Percentiles rank a stretch among this genome's conserved stretches.
phyloP scores from a whole-genome alignment of 2,797 vertebrate species.

The Petrocephalus sullivani region DNA sequence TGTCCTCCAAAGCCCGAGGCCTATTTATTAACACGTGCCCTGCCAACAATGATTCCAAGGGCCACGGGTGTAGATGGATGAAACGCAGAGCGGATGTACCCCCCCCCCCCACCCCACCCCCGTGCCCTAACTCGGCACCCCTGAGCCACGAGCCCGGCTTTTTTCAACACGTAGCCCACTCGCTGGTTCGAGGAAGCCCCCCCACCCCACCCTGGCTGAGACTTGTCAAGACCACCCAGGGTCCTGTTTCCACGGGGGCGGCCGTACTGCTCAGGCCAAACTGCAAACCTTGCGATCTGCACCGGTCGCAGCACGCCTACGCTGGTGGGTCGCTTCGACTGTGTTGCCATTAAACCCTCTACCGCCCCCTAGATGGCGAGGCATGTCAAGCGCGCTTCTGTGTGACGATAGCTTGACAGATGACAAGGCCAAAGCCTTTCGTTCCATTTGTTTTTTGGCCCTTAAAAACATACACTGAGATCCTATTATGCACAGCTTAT shows the following conservation, averaged over 20 bases:
- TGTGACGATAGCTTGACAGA: constrained; percentile 44
- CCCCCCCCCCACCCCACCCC: constrained; percentile 32
- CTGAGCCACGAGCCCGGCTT: constrained; percentile 29
- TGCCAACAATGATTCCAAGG: constrained; percentile 41
- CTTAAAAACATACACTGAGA: neutral
- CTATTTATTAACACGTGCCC: constrained; percentile 62
- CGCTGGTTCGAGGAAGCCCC: constrained; percentile 25
- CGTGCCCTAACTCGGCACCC: neutral
- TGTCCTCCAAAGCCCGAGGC: constrained; percentile 64
- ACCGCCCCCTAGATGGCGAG: constrained; percentile 34
- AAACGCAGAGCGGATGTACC: constrained; percentile 40
- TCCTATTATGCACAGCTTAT: neutral
- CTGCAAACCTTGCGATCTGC: constrained; percentile 34
- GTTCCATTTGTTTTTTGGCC: neutral
- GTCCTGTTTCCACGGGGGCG: neutral
- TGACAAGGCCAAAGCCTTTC: constrained; percentile 39
- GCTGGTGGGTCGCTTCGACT: constrained; percentile 44
- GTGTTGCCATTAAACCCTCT: constrained; percentile 53
- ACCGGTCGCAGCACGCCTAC: neutral
- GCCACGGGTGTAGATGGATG: constrained; percentile 38
- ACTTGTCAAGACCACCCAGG: constrained; percentile 28
- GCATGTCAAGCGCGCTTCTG: constrained; percentile 51
- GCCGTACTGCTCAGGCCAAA: constrained; percentile 40
- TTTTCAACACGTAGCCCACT: constrained; percentile 28
- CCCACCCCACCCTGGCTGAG: constrained; percentile 33